Evolutionary conservation across 1,140 invertebrate species (phyloP), one percentile per base, ranked within the genome.

Genomic region (Panagrolaimus sp.): DNA sequence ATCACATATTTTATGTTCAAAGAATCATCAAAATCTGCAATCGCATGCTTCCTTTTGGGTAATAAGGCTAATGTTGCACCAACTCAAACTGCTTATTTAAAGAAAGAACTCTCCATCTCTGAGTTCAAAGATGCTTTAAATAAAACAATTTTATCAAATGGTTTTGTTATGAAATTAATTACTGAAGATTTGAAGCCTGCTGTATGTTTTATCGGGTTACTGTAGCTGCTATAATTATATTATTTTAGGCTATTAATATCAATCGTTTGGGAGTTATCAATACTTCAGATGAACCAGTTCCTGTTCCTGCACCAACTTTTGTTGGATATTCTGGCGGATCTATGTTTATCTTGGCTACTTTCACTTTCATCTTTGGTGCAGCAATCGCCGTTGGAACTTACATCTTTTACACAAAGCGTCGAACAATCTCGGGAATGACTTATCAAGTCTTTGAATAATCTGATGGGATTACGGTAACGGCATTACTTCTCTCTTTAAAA

Each of bases 361-460:
- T 74, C 45, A 65, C 53, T 38, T 74, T 74, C 73, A 74, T 74
- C 48, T 73, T 73, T 64, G 73, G 73, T 42, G 73, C 68, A 8
- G 48, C 11, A 27, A 42, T 73, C 13, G 62, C 69, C 1, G 69
- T 75, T 0, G 73, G 71, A 23, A 14, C 65, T 20, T 74, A 77
- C 31, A 43, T 74, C 11, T 73, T 74, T 16, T 71, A 77, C 38
- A 51, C 25, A 23, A 75, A 77, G 51, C 66, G 73, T 11, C 69
- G 77, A 42, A 42, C 27, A 38, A 74, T 74, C 44, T 70, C 76
- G 13, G 73, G 73, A 13, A 77, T 74, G 53, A 75, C 73, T 7
- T 74, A 74, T 65, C 73, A 74, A 47, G 73, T 74, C 20, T 74
- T 74, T 63, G 73, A 74, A 57, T 74, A 48, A 77, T 2, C 31